Conservation (phyloP, 1,140 invertebrate species). For the Trichoplusia ni region DNA sequence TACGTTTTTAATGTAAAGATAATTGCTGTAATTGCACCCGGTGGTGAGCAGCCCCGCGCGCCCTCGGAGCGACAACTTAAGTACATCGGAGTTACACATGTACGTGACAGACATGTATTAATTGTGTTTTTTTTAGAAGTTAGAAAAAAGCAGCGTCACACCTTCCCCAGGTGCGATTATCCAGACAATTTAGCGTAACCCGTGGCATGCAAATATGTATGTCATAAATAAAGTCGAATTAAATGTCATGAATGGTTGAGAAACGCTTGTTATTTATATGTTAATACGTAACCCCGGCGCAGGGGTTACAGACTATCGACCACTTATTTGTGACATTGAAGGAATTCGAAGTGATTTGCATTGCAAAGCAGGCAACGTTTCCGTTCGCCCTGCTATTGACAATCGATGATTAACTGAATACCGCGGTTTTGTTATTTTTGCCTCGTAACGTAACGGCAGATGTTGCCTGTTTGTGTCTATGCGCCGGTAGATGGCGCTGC, state of each 20-base stretch:
- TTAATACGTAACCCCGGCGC: constrained; percentile 58
- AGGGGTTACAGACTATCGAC: constrained; percentile 48
- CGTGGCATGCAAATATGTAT: constrained; percentile 49
- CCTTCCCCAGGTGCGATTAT: constrained; percentile 19
- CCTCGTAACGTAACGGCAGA: constrained; percentile 51
- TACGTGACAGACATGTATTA: background rate
- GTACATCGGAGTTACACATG: background rate
- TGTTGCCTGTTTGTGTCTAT: constrained; percentile 26
- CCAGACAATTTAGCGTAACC: constrained; percentile 9
- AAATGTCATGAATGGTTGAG: constrained; percentile 61
- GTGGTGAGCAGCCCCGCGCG: background rate
- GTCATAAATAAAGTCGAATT: constrained; percentile 54
- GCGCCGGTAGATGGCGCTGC: constrained; percentile 45
- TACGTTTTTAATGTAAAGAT: background rate
- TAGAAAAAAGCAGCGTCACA: constrained; percentile 39
- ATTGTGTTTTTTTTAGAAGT: constrained; percentile 6
- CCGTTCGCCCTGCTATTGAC: constrained; percentile 58
- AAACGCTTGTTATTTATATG: constrained; percentile 78
- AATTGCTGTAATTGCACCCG: constrained; percentile 1
- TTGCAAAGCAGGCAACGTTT: constrained; percentile 59
- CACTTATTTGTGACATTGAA: constrained; percentile 57
- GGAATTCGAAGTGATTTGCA: constrained; percentile 60
- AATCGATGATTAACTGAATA: constrained; percentile 62
- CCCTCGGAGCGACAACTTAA: background rate
- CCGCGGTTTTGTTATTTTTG: constrained; percentile 45